Evolutionary conservation across 1,140 invertebrate species (phyloP).

Genomic region (Euwallacea similis): DNA sequence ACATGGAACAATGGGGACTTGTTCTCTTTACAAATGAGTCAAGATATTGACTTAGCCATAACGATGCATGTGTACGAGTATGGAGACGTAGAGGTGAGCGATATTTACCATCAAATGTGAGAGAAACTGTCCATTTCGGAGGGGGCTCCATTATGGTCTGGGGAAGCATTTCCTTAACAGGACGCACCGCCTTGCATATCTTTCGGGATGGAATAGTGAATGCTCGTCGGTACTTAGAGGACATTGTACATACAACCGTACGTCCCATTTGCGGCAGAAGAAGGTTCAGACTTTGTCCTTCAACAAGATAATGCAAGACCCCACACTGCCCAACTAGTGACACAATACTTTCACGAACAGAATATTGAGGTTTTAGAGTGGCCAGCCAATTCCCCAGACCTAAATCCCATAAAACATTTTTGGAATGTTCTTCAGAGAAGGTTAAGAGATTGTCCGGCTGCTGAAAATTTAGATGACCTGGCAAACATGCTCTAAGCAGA

Average conservation of each 20-base stretch:
- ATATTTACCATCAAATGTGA: too few relatives aligned
- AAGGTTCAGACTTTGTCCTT: not conserved
- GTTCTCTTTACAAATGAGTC: slow-evolving; percentile 14
- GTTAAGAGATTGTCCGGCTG: not conserved
- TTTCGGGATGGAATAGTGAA: slow-evolving; percentile 2
- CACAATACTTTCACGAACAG: not conserved
- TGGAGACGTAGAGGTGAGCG: slow-evolving; percentile 2
- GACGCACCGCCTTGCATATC: slow-evolving; percentile 7
- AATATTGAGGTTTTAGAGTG: not conserved
- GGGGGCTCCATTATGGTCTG: too few relatives aligned
- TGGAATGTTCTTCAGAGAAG: slow-evolving; percentile 2
- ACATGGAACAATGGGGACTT: slow-evolving; percentile 4
- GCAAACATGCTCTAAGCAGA: not conserved
- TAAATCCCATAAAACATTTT: slow-evolving; percentile 3
- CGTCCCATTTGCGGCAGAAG: not conserved
- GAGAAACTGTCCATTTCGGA: too few relatives aligned
- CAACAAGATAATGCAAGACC: not conserved
- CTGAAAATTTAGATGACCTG: slow-evolving; percentile 7
- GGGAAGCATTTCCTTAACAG: not conserved
- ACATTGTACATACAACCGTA: slow-evolving; percentile 6
- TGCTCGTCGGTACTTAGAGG: slow-evolving; percentile 3
- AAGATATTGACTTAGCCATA: not conserved
- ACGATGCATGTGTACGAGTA: slow-evolving; percentile 1
- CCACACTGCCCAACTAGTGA: not conserved
- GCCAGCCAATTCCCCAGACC: not conserved